Percentiles rank a stretch among this genome's conserved stretches.
These are phyloP conservation scores for Sebastiscus tertius DNA, from an alignment of 2,797 vertebrate genomes.

Conservation along the genomic window DNA sequence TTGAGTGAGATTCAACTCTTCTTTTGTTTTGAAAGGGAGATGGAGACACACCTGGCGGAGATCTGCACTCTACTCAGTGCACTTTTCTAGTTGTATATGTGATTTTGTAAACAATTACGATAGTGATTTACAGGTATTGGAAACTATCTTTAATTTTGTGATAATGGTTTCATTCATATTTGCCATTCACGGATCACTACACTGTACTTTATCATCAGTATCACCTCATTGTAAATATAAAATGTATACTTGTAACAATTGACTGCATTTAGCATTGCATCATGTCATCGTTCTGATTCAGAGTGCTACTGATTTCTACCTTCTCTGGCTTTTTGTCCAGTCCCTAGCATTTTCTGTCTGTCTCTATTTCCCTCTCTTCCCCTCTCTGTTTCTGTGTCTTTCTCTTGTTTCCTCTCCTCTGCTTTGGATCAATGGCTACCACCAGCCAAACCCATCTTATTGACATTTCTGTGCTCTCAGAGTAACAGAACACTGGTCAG, in stretches of 20 bases:
- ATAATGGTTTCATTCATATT: not conserved
- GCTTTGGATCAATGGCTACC: constrained; percentile 62
- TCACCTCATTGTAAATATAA: not conserved
- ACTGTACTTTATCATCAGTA: not conserved
- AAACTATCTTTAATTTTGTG: not conserved
- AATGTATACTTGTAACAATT: not conserved
- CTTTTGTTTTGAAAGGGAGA: too few species aligned
- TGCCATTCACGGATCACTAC: not conserved
- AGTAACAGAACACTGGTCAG: constrained; percentile 68
- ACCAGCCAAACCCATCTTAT: constrained; percentile 53
- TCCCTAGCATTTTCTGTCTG: not conserved
- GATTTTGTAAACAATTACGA: not conserved
- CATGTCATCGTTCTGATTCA: not conserved
- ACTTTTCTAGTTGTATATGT: too few species aligned
- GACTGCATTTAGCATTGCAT: not conserved
- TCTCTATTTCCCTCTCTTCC: not conserved
- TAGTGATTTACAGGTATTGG: not conserved
- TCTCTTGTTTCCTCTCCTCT: constrained; percentile 52
- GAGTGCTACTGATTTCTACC: not conserved
- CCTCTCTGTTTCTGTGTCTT: constrained; percentile 18
- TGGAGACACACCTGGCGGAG: too few species aligned
- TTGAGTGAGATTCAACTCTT: too few species aligned
- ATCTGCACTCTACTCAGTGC: too few species aligned
- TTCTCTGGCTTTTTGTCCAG: not conserved
- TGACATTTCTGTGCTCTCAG: constrained; percentile 55